Base-by-base conservation (phyloP, 2,113 vertebrate species). In the Periophthalmus modestus region DNA sequence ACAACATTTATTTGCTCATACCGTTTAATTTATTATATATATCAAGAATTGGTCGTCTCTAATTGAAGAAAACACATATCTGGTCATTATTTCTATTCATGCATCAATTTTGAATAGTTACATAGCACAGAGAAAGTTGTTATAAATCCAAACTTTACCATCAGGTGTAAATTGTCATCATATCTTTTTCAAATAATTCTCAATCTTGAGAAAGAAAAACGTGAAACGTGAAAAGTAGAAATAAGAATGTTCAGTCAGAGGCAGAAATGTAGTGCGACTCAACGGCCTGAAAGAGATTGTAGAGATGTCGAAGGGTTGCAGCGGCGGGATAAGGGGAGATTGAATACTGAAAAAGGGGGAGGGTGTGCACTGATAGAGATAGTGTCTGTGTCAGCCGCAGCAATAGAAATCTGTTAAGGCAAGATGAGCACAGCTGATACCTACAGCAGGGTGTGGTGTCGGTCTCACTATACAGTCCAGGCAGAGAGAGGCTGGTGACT, bases 81-180 rank as follows among this genome's bases (percentile, higher is more conserved):
- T 13, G 15, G 3, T 10, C 0, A 39, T 19, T n/a, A 12, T 36
- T 39, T 13, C 34, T 65, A n/a, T 65, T 74, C 47, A 34, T 24
- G 69, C 24, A 50, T 6, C 48, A 39, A 39, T 15, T 16, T 36
- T 65, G 19, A n/a, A 66, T 39, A 11, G 43, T 5, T 61, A 15
- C 23, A 15, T 6, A 19, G 50, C 50, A 18, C 5, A 52, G 6
- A 1, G 18, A 52, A 52, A 19, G 15, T 52, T 16, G 4, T 52
- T 52, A 28, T 11, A 34, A 33, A 12, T 46, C 69, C 58, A 15
- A 69, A 75, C 63, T 59, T 28, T 70, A 71, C 75, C 65, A 74
- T 74, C 61, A 69, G 55, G 71, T 66, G 46, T 75, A 68, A 33
- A 68, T 19, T 55, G 78, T 34, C 50, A 55, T 81, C 24, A 46